phyloP scores from a whole-genome alignment of 2,888 invertebrate species.

The Phaedon cochleariae region DNA sequence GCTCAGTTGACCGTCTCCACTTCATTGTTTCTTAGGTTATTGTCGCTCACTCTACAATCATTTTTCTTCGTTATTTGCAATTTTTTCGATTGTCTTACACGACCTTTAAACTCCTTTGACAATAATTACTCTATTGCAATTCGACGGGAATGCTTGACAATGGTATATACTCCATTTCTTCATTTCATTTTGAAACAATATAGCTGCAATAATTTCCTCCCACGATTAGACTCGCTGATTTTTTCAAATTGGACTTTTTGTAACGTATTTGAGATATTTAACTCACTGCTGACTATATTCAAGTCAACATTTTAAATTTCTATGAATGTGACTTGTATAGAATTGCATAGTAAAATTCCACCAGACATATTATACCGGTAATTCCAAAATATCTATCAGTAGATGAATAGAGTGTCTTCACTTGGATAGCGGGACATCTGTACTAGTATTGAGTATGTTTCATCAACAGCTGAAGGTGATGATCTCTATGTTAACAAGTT shows the following conservation, averaged over 20 bases:
- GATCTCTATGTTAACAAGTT: no score
- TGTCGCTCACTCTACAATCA: no score
- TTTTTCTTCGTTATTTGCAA: no score
- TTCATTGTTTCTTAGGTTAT: not conserved
- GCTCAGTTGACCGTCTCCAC: not conserved
- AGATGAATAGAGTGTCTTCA: no score
- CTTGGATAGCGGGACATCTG: no score
- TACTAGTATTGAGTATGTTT: no score
- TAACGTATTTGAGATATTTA: conserved; percentile 2
- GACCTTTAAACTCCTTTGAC: conserved; percentile 11
- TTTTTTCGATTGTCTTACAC: conserved; percentile 15
- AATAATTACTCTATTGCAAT: conserved; percentile 18
- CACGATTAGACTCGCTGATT: conserved; percentile 24
- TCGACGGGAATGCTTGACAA: conserved; percentile 14
- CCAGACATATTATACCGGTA: no score
- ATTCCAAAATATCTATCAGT: no score
- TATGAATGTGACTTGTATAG: not conserved
- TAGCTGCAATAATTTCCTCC: conserved; percentile 15
- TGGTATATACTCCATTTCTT: conserved; percentile 8
- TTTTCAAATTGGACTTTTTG: not conserved
- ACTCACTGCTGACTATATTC: no score
- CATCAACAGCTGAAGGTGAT: no score
- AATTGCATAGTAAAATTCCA: no score
- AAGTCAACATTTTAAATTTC: no score
- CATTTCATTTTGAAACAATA: conserved; percentile 25